phyloP scores from a whole-genome alignment of 2,113 vertebrate species.

The Struthio camelus region DNA sequence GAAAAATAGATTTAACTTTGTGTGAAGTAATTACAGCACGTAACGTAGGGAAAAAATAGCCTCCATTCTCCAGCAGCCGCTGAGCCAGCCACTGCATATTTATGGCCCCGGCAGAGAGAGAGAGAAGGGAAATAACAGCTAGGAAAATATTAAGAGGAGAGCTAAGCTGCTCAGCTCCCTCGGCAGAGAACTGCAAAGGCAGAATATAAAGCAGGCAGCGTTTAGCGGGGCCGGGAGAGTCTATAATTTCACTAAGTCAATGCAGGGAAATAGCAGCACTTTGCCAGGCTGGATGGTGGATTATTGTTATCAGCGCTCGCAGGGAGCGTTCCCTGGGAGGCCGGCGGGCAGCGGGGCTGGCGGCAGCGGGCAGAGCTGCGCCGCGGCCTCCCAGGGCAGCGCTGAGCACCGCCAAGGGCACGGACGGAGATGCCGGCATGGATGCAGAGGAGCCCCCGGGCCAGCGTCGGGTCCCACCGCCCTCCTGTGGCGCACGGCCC shows the following conservation, averaged over 20 bases:
- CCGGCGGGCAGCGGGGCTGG: background rate
- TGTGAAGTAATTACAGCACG: conserved; percentile 68
- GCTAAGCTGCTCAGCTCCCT: conserved; percentile 74
- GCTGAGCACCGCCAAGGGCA: background rate
- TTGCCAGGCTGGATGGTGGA: background rate
- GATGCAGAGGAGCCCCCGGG: no score
- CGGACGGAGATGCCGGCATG: background rate
- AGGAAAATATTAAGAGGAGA: conserved; percentile 50
- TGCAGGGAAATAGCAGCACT: conserved; percentile 52
- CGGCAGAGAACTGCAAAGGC: conserved; percentile 52
- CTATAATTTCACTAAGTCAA: conserved; percentile 50
- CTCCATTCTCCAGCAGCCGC: conserved; percentile 58
- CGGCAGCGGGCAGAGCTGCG: background rate
- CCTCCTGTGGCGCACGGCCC: background rate
- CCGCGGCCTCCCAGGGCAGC: accelerated
- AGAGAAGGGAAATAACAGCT: conserved; percentile 37
- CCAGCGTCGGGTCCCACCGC: no score
- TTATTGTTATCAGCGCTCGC: conserved; percentile 37
- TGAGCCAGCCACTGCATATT: conserved; percentile 78
- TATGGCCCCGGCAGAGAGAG: conserved; percentile 72
- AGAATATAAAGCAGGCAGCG: conserved; percentile 78
- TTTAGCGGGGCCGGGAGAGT: conserved; percentile 19
- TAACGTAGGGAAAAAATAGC: conserved; percentile 70
- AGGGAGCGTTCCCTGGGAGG: background rate
- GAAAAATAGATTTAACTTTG: conserved; percentile 69